Conservation (phyloP, 2,888 invertebrate genomes). For the Helobdella robusta region DNA sequence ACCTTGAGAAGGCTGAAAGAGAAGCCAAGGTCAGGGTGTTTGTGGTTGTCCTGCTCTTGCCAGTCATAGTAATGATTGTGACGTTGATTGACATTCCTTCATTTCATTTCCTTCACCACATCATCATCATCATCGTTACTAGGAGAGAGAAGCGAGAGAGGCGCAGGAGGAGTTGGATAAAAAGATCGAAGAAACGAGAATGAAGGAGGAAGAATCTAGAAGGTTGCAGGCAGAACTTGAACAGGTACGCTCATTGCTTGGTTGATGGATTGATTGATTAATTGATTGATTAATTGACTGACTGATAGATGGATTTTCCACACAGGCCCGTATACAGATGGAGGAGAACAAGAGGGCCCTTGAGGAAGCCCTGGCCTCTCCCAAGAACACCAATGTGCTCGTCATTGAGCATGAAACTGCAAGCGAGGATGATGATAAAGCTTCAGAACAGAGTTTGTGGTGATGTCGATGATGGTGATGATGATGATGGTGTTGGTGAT, state of each 20-base stretch:
- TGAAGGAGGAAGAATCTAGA: constrained; percentile 38
- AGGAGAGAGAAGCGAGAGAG: constrained; percentile 33
- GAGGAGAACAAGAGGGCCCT: constrained; percentile 34
- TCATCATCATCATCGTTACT: not conserved
- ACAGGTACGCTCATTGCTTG: constrained; percentile 46
- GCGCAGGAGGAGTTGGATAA: constrained; percentile 33
- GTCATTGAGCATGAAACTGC: constrained; percentile 26
- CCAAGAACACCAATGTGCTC: constrained; percentile 10
- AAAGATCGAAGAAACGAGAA: constrained; percentile 29
- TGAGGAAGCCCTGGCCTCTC: constrained; percentile 31
- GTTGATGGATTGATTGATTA: no score
- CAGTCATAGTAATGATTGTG: not conserved
- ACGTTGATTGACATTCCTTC: not conserved
- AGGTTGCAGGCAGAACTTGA: constrained; percentile 47
- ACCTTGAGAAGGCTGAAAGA: constrained; percentile 62
- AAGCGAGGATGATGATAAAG: constrained; percentile 24
- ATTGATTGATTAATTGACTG: no score
- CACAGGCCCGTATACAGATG: constrained; percentile 47
- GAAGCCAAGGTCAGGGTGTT: constrained; percentile 24
- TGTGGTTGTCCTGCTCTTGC: not conserved
- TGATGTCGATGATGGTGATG: no score
- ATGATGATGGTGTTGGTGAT: no score
- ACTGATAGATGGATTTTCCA: not conserved
- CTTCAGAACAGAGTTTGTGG: constrained; percentile 16
- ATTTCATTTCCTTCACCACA: not conserved